Evolutionary conservation across 1,140 invertebrate species (phyloP).

Genomic region (Cydia amplana): DNA sequence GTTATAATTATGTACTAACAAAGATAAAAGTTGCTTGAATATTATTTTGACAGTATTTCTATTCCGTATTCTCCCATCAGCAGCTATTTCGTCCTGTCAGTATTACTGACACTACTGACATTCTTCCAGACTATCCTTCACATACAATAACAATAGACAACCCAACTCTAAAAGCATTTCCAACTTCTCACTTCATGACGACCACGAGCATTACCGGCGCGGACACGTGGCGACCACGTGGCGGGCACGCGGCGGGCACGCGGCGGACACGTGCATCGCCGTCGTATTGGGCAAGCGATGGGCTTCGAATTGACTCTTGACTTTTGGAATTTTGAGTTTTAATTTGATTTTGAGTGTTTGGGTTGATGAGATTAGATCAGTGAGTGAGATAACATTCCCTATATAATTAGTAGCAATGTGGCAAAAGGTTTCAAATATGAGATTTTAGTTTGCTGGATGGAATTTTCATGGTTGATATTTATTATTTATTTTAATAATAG

Average conservation of each 20-base stretch:
- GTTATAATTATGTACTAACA: no score
- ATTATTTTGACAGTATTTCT: no score
- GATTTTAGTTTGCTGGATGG: no score
- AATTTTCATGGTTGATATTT: no score
- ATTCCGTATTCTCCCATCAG: background rate
- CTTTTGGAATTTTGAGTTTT: slow-evolving; percentile 40
- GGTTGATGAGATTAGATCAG: background rate
- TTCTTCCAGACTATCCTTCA: background rate
- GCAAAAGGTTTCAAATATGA: background rate
- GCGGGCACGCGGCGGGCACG: slow-evolving; percentile 46
- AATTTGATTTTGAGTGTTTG: slow-evolving; percentile 28
- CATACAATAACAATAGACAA: slow-evolving; percentile 1
- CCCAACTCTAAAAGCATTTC: slow-evolving; percentile 1
- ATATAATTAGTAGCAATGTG: background rate
- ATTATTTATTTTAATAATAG: no score
- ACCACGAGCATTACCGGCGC: slow-evolving; percentile 30
- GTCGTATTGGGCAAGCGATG: slow-evolving; percentile 47
- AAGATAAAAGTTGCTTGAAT: no score
- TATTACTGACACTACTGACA: background rate
- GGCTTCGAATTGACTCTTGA: slow-evolving; percentile 61
- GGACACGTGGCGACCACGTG: slow-evolving; percentile 26
- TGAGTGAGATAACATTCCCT: background rate
- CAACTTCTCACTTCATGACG: slow-evolving; percentile 20
- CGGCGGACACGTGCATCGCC: slow-evolving; percentile 45
- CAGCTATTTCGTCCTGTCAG: background rate